Conservation (phyloP, 2,113 vertebrate genomes). For the Cyprinodon variegatus region DNA sequence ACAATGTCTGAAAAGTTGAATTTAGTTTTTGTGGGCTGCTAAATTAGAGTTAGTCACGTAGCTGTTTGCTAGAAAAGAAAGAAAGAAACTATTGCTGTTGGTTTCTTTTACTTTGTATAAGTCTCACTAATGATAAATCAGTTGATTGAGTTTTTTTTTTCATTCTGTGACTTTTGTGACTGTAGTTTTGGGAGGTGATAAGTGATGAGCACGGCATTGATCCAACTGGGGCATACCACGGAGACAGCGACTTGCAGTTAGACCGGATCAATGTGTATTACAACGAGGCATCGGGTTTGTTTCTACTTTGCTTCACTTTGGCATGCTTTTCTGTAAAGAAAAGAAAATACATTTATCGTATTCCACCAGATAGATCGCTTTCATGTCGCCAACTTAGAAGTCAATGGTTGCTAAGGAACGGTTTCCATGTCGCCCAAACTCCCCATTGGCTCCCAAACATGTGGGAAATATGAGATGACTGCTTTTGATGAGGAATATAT, state of each 20-base stretch:
- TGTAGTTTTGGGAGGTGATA: conserved; percentile 72
- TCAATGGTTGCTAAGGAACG: conserved; percentile 24
- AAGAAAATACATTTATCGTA: not conserved
- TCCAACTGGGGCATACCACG: conserved; percentile 60
- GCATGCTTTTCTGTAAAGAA: not conserved
- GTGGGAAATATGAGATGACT: too few relatives aligned
- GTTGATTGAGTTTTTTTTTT: not conserved
- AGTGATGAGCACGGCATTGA: conserved; percentile 71
- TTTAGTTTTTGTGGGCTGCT: conserved; percentile 29
- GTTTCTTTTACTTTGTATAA: not conserved
- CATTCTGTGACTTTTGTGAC: not conserved
- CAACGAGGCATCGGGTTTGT: conserved; percentile 65
- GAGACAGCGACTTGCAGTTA: conserved; percentile 69
- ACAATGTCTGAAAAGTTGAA: conserved; percentile 1
- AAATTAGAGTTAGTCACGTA: conserved; percentile 1
- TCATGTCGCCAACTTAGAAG: not conserved
- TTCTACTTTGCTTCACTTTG: not conserved
- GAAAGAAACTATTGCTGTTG: conserved; percentile 1
- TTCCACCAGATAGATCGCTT: conserved; percentile 16
- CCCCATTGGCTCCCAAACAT: not conserved
- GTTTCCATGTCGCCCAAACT: conserved; percentile 27
- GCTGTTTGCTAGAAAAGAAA: too few relatives aligned
- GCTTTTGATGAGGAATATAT: too few relatives aligned
- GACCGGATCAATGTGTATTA: conserved; percentile 68
- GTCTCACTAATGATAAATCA: not conserved